Base-by-base conservation (phyloP, 2,113 vertebrate species). In the Zapus hudsonius region DNA sequence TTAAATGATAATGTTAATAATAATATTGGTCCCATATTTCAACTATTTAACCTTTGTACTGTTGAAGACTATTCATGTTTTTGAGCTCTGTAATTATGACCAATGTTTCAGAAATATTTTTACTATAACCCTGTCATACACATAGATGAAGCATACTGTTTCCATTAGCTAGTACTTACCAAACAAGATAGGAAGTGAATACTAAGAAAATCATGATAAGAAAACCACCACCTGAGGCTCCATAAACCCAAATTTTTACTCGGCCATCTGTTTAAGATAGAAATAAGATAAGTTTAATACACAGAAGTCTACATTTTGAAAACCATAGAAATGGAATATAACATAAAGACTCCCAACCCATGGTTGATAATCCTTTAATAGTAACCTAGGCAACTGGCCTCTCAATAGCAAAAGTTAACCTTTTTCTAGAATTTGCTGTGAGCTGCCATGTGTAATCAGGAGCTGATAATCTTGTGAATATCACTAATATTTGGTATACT, bases 241-340 rank as follows among this genome's bases (percentile, higher is more conserved):
- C 99, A 9, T 99, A 99, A 84, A 99, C 99, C 99, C 99, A 99
- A 63, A 99, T 97, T 98, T 99, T 99, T 91, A 99, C 98, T 98
- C 99, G 98, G 85, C 99, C 99, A 98, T 99, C 99, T 99, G 98
- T 97, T 88, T 93, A 94, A 97, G 98, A 96, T 82, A 96, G 91
- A 96, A 69, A 94, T 79, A 91, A 91, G 63, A 89, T 27, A 87
- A 72, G 25, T 7, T 96, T 94, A 96, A 93, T 57, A 89, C 40
- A 67, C 13, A 72, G 33, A 80, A n/a, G 40, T 74, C 73, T 40
- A 23, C n/a, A n/a, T n/a, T n/a, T n/a, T n/a, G n/a, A n/a, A n/a
- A n/a, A n/a, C n/a, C n/a, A n/a, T n/a, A 47, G 17, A 76, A 8
- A 55, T 16, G 81, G 13, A 66, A 22, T n/a, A 84, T n/a, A 84